A percentile compares a stretch with the other conserved stretches of the same genome.
These are phyloP conservation scores for Limnodromus scolopaceus DNA, from an alignment of 2,797 vertebrate species.

Conservation along the genomic window DNA sequence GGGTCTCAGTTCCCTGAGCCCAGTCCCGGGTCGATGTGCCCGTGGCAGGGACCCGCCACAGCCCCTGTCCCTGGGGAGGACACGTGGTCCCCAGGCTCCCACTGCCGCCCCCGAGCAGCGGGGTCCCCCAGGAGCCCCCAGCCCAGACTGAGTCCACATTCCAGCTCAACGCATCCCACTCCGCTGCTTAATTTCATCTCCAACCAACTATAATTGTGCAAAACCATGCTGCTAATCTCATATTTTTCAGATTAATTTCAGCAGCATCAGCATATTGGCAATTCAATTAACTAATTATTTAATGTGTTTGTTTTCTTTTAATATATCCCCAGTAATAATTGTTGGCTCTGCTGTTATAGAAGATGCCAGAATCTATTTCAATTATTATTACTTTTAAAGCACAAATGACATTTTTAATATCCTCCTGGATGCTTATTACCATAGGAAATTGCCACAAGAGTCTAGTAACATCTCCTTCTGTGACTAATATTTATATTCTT, in stretches of 20 bases:
- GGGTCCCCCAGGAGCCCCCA: fast-evolving
- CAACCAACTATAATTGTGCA: neutral
- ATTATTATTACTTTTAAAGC: conserved; percentile 40
- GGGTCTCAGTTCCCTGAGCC: neutral
- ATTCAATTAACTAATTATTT: conserved; percentile 47
- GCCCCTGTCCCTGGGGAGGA: neutral
- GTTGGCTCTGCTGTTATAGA: neutral
- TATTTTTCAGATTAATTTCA: neutral
- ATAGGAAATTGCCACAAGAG: neutral
- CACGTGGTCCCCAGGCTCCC: fast-evolving
- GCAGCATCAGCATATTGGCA: neutral
- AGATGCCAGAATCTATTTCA: conserved; percentile 25
- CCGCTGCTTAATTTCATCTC: neutral
- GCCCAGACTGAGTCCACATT: fast-evolving
- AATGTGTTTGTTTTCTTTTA: conserved; percentile 16
- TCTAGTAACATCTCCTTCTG: neutral
- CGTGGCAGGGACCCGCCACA: neutral
- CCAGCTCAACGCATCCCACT: neutral
- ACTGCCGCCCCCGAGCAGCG: fast-evolving
- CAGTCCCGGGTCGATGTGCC: fast-evolving
- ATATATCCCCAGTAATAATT: neutral
- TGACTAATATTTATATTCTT: neutral
- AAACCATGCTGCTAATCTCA: fast-evolving
- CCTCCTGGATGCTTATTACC: conserved; percentile 18
- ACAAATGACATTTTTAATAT: conserved; percentile 30